These are phyloP conservation scores for Arizona elegans DNA, from an alignment of 2,113 vertebrate genomes.

Conservation along the genomic window DNA sequence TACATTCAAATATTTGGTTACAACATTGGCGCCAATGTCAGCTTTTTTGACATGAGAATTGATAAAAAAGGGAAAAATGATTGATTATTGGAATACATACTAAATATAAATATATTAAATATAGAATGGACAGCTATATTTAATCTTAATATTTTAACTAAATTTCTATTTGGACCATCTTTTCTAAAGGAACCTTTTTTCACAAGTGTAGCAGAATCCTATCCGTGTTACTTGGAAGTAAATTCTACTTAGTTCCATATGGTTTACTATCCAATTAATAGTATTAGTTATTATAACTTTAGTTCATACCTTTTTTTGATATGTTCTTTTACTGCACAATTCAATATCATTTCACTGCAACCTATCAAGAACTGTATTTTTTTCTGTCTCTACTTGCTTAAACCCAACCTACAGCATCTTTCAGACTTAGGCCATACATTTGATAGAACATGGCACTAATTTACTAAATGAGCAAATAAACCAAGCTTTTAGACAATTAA, in stretches of 20 bases:
- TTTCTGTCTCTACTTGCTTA: constrained; percentile 7
- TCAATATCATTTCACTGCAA: background rate
- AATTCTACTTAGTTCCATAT: background rate
- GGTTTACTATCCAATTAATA: background rate
- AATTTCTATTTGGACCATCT: background rate
- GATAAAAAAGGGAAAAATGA: background rate
- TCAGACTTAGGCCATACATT: background rate
- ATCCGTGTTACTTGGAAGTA: background rate
- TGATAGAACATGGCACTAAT: constrained; percentile 8
- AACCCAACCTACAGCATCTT: background rate
- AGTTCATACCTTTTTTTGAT: background rate
- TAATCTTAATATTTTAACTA: background rate
- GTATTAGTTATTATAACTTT: background rate
- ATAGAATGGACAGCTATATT: background rate
- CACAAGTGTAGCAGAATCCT: background rate
- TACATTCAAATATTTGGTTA: background rate
- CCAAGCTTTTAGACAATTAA: constrained; percentile 37
- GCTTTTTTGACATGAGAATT: background rate
- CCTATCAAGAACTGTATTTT: background rate
- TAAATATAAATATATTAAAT: background rate
- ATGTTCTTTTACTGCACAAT: background rate
- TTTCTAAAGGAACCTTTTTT: constrained; percentile 3
- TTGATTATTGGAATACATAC: background rate
- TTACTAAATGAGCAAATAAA: constrained; percentile 17
- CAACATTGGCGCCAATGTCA: background rate